phyloP scores from a whole-genome alignment of 2,113 vertebrate species.

The Macaca mulatta region DNA sequence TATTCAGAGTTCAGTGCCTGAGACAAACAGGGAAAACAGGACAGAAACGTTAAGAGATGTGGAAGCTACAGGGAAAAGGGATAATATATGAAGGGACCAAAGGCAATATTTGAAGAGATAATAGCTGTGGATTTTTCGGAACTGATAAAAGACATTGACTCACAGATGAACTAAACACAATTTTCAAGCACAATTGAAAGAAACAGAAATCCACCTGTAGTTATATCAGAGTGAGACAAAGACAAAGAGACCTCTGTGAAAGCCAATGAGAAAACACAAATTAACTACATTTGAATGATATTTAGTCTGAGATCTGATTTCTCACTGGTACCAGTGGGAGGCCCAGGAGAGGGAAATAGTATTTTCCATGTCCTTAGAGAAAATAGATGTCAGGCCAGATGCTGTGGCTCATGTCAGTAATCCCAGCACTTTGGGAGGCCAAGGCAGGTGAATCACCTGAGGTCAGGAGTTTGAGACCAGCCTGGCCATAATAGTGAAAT shows the following conservation, averaged over 20 bases:
- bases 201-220: neutral
- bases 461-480: too few species aligned
- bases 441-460: too few species aligned
- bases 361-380: neutral
- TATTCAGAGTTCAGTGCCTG: neutral
- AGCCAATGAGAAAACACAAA: neutral
- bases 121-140: neutral
- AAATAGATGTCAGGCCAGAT: neutral
- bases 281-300: neutral
- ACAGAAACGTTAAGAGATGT: too few species aligned
- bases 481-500: too few species aligned
- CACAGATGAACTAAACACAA: neutral
- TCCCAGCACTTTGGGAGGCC: too few species aligned
- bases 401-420: too few species aligned
- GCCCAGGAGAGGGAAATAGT: neutral
- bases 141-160: neutral
- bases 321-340: neutral
- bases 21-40: neutral
- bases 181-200: neutral
- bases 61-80: neutral
- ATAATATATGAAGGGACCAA: accelerated
- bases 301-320: neutral
- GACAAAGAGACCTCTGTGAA: neutral
- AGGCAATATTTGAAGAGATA: neutral
- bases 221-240: neutral